Conservation (phyloP, 2,888 invertebrate genomes). For the Aphrophora alni region DNA sequence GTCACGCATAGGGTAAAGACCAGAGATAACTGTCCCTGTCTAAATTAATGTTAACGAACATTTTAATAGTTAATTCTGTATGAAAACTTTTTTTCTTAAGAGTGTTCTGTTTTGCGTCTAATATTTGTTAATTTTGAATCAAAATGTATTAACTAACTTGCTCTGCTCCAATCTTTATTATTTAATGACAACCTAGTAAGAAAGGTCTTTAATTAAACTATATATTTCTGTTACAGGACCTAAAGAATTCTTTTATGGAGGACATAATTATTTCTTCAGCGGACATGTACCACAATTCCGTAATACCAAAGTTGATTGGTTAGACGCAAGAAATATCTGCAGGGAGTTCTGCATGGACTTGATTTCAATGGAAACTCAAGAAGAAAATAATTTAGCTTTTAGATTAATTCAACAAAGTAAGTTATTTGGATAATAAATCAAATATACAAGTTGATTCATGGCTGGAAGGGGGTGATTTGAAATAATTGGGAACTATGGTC, state of each 20-base stretch:
- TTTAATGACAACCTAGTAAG: too few relatives aligned
- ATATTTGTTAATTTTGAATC: too few relatives aligned
- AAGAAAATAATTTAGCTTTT: conserved; percentile 89
- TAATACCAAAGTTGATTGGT: conserved; percentile 85
- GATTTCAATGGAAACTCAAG: conserved; percentile 86
- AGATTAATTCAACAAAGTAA: conserved; percentile 85
- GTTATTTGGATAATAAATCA: conserved; percentile 55
- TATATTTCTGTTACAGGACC: conserved; percentile 69
- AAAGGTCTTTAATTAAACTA: too few relatives aligned
- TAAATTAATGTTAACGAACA: too few relatives aligned
- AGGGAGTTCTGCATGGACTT: conserved; percentile 94
- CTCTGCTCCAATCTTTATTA: too few relatives aligned
- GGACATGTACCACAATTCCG: conserved; percentile 80
- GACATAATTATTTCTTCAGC: conserved; percentile 88
- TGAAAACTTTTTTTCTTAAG: too few relatives aligned
- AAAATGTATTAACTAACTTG: too few relatives aligned
- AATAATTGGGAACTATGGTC: background rate
- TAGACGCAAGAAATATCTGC: conserved; percentile 89
- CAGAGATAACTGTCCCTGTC: too few relatives aligned
- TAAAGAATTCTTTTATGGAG: conserved; percentile 86
- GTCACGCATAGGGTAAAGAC: too few relatives aligned
- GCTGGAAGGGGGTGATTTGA: background rate
- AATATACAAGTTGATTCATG: background rate
- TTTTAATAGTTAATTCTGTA: too few relatives aligned
- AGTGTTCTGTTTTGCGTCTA: too few relatives aligned